phyloP scores from a whole-genome alignment of 2,797 vertebrate genomes.

The Austrolebias charrua region DNA sequence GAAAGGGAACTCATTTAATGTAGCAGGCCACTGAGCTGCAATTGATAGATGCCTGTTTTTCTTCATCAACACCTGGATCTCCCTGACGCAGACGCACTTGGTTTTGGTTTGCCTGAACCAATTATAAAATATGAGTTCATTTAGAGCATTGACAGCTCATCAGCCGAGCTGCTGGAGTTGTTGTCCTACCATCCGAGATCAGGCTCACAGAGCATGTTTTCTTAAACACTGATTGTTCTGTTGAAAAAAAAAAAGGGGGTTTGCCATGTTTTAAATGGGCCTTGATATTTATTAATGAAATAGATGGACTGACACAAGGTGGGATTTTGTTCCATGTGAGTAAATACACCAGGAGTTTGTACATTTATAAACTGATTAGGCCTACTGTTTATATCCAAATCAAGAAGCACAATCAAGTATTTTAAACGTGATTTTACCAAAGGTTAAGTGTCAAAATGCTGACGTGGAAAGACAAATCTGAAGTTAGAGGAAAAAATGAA shows the following conservation, averaged over 20 bases:
- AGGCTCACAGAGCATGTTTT: not conserved
- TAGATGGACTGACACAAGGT: not conserved
- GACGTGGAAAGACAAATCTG: no score
- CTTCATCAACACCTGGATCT: conserved; percentile 40
- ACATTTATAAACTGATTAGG: no score
- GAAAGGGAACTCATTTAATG: no score
- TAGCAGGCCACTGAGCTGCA: not conserved
- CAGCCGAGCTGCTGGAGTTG: conserved; percentile 15
- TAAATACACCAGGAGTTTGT: no score
- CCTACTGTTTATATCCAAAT: no score
- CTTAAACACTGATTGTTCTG: not conserved
- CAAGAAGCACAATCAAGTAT: no score
- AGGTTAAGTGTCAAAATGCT: no score
- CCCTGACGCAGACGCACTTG: conserved; percentile 24
- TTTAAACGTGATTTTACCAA: no score
- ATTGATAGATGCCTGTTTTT: conserved; percentile 62
- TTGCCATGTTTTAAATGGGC: not conserved
- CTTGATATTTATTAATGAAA: not conserved
- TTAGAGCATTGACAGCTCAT: conserved; percentile 52
- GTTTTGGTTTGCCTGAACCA: conserved; percentile 30
- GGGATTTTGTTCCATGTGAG: no score
- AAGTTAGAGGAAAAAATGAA: no score
- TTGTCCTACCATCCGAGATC: conserved; percentile 29
- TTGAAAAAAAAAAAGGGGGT: not conserved
- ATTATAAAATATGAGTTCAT: conserved; percentile 54